A percentile compares a stretch with the other conserved stretches of the same genome.
Conservation (phyloP, 53 echinoderm and acorn worm species). For the Antedon mediterranea region DNA sequence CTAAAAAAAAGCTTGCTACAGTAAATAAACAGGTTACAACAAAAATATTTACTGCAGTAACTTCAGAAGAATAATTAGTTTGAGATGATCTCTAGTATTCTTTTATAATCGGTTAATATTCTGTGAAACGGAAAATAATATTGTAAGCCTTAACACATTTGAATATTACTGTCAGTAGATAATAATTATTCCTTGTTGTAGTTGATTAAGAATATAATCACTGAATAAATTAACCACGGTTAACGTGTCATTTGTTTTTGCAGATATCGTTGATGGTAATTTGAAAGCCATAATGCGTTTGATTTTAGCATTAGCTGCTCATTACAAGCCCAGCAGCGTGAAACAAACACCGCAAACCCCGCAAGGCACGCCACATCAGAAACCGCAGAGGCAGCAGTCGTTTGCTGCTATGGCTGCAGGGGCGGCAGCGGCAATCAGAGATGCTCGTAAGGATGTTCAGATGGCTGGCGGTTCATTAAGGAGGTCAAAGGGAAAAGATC, state of each 20-base stretch:
- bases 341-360: conserved; percentile 59
- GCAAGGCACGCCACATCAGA: conserved; percentile 14
- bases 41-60: too few species aligned
- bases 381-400: conserved; percentile 41
- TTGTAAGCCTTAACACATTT: too few species aligned
- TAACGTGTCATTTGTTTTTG: not conserved
- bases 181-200: not conserved
- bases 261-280: conserved; percentile 97
- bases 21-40: too few species aligned
- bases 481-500: conserved; percentile 51
- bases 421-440: conserved; percentile 80
- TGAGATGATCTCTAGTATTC: too few species aligned
- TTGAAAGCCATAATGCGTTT: conserved; percentile 91
- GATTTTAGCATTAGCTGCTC: conserved; percentile 89
- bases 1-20: too few species aligned
- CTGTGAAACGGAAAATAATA: too few species aligned
- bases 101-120: too few species aligned
- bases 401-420: conserved; percentile 91
- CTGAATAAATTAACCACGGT: not conserved
- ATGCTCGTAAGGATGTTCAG: conserved; percentile 79
- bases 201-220: not conserved
- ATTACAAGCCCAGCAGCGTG: conserved; percentile 96
- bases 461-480: conserved; percentile 65
- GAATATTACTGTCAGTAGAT: too few species aligned
- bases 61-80: too few species aligned